phyloP scores from a whole-genome alignment of 2,888 invertebrate species.

The Selenia dentaria region DNA sequence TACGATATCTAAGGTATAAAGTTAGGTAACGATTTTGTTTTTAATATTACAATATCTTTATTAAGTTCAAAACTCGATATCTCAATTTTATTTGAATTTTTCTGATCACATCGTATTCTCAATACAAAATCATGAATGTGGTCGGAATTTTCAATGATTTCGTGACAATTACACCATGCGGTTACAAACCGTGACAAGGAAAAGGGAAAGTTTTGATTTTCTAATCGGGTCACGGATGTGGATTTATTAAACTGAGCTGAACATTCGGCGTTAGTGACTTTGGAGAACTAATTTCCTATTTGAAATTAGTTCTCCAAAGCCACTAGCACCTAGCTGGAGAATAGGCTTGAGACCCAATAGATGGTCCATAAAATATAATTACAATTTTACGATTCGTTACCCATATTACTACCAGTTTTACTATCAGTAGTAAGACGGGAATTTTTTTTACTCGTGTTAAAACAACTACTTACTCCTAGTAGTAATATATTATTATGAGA shows the following conservation, averaged over 20 bases:
- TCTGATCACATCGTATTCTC: conserved; percentile 19
- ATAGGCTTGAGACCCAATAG: no score
- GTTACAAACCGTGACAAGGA: conserved; percentile 16
- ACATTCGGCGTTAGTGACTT: conserved; percentile 16
- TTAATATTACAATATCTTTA: no score
- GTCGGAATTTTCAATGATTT: conserved; percentile 28
- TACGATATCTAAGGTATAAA: conserved; percentile 6
- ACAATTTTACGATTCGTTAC: no score
- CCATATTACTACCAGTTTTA: no score
- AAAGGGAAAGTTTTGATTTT: conserved; percentile 23
- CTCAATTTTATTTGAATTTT: conserved; percentile 17
- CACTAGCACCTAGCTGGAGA: no score
- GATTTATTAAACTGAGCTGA: conserved; percentile 16
- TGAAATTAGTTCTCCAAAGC: no score
- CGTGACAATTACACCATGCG: conserved; percentile 17
- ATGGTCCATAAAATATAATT: no score
- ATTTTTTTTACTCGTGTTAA: no score
- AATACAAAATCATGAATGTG: conserved; percentile 27
- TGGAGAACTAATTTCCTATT: no score
- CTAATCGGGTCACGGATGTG: conserved; percentile 15
- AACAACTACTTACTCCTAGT: no score
- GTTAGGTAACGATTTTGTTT: conserved; percentile 3
- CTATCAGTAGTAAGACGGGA: no score
- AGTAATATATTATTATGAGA: no score
- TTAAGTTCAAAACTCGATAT: conserved; percentile 7